Conservation (phyloP, 2,888 invertebrate genomes). For the Aphodius sticticus region DNA sequence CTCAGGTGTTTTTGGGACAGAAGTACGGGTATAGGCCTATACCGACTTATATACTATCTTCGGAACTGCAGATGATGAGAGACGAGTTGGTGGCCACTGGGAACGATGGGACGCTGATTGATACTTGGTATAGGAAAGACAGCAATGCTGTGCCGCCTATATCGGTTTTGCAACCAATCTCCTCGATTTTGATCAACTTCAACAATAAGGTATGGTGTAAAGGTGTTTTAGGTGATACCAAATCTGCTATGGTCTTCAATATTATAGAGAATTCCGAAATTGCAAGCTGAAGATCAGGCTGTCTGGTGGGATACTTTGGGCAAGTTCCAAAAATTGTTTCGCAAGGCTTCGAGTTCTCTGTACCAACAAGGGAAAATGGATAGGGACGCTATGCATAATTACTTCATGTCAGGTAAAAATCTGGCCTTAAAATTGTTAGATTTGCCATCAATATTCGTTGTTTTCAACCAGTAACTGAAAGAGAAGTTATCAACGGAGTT, state of each 20-base stretch:
- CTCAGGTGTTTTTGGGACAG: conserved; percentile 90
- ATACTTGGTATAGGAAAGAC: conserved; percentile 96
- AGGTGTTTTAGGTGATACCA: background rate
- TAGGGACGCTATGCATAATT: conserved; percentile 94
- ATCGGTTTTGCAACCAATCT: conserved; percentile 95
- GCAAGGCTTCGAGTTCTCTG: conserved; percentile 90
- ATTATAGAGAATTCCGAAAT: conserved; percentile 84
- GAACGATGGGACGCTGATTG: conserved; percentile 82
- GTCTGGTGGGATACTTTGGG: conserved; percentile 98
- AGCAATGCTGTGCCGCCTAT: conserved; percentile 95
- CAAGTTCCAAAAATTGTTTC: conserved; percentile 93
- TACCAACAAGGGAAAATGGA: conserved; percentile 86
- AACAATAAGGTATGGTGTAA: conserved; percentile 84
- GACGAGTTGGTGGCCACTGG: conserved; percentile 86
- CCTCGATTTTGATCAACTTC: conserved; percentile 95
- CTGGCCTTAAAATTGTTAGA: background rate
- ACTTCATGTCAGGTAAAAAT: conserved; percentile 93
- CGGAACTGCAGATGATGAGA: conserved; percentile 86
- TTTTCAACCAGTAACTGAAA: conserved; percentile 83
- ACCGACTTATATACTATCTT: conserved; percentile 92
- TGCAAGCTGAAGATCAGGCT: conserved; percentile 95
- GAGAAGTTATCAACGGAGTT: conserved; percentile 96
- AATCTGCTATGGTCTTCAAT: background rate
- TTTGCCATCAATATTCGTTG: background rate
- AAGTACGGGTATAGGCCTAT: conserved; percentile 99